These are phyloP conservation scores for Spermophilus dauricus DNA, from an alignment of 2,113 vertebrate genomes.

Conservation along the genomic window DNA sequence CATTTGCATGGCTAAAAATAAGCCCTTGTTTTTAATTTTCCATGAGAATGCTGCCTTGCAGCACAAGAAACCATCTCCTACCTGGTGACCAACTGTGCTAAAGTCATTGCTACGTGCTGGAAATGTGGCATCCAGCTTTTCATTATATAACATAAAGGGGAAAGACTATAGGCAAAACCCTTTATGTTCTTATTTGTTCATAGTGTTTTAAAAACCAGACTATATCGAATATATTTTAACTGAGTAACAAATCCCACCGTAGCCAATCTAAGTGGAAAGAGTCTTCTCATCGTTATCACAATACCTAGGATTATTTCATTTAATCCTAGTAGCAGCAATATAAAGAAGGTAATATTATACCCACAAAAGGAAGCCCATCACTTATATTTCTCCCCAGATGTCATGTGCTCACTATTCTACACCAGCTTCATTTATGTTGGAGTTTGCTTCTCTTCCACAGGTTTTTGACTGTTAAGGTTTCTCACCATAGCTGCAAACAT, in stretches of 20 bases:
- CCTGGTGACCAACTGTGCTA: background rate
- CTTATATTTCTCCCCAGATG: background rate
- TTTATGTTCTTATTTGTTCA: background rate
- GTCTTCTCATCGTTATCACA: background rate
- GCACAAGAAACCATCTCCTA: background rate
- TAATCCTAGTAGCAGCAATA: background rate
- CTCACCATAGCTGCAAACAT: background rate
- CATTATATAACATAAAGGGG: background rate
- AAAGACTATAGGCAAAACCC: background rate
- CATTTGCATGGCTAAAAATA: conserved; percentile 52
- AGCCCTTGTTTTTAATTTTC: conserved; percentile 69
- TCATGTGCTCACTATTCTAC: background rate
- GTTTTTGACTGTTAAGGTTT: background rate
- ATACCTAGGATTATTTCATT: background rate
- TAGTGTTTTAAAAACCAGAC: background rate
- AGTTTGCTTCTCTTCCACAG: background rate
- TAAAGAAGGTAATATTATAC: background rate
- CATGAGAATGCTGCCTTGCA: background rate
- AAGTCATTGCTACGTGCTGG: background rate
- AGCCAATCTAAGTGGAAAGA: background rate
- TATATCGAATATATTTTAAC: background rate
- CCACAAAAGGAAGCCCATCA: background rate
- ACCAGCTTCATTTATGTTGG: background rate
- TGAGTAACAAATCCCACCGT: background rate
- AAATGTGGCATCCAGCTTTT: background rate